Evolutionary conservation across 1,140 invertebrate species (phyloP), one percentile per base, ranked within the genome.

Genomic region (Drosophila albomicans): DNA sequence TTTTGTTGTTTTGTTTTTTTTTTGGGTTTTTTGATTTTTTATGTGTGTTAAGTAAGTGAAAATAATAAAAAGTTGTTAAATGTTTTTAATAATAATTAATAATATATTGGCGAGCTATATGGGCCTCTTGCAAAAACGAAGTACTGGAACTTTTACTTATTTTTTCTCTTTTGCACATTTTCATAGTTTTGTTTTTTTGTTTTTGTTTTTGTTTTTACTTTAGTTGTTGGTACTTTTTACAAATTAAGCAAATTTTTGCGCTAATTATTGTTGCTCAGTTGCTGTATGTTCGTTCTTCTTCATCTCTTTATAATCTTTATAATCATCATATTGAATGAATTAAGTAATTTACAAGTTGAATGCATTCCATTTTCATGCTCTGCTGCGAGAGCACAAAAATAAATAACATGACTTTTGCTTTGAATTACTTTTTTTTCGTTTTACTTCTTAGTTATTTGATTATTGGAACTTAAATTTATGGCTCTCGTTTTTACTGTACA

Each of bases 81-180:
- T 89, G 79, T 80, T 78, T 74, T 80, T 84, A 86, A 86, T 87
- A 88, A 84, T 78, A 88, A 78, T 91, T 89, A 79, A 90, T 80
- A 85, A 79, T 91, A 92, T 92, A 92, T 93, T 92, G 92, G 92
- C 92, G 92, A 93, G 92, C 92, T 93, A 93, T 92, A 93, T 93
- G 92, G 92, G 92, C 92, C 91, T 93, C 92, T 93, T 93, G 92
- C 92, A 93, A 93, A 93, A 93, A 93, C 92, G 92, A 93, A 93
- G 92, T 92, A 87, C 84, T 91, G 80, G 81, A 90, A 81, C 88
- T 91, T 87, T 79, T 88, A 66, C 74, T 66, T 82, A 74, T 66
- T 64, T 63, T 74, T 51, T 63, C 28, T 32, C 62, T 77, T 61
- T 65, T 75, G 64, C 56, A 54, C 30, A 57, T 57, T 41, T 57